Conservation (phyloP, 2,113 vertebrate species). For the Cephalopholis sonnerati region DNA sequence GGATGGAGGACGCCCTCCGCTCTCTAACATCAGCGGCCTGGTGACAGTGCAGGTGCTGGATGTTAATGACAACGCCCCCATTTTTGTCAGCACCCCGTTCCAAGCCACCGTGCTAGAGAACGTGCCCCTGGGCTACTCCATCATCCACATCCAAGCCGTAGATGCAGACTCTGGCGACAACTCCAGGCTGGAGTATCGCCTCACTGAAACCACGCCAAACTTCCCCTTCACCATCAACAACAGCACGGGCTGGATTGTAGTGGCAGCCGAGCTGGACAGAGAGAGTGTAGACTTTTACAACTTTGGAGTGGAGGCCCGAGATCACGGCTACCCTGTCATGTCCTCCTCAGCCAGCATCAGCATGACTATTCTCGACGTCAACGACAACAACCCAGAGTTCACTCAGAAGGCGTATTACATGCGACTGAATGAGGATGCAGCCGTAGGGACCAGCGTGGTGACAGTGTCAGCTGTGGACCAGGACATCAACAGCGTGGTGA, state of each 20-base stretch:
- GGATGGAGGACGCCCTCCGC: constrained; percentile 93
- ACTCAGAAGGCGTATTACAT: constrained; percentile 90
- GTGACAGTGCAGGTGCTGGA: constrained; percentile 95
- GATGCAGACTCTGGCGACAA: constrained; percentile 95
- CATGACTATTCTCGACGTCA: constrained; percentile 94
- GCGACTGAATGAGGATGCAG: constrained; percentile 94
- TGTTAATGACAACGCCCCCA: constrained; percentile 94
- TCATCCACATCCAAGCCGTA: constrained; percentile 95
- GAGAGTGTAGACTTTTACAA: constrained; percentile 94
- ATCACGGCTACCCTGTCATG: constrained; percentile 90
- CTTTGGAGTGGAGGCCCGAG: constrained; percentile 92
- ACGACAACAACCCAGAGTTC: constrained; percentile 97
- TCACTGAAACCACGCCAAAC: constrained; percentile 85
- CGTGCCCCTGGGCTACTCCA: constrained; percentile 92
- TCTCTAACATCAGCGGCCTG: constrained; percentile 95
- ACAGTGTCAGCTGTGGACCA: constrained; percentile 93
- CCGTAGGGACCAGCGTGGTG: constrained; percentile 94
- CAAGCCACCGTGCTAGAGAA: constrained; percentile 96
- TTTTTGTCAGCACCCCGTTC: constrained; percentile 97
- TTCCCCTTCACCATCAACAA: constrained; percentile 96
- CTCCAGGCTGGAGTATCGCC: constrained; percentile 89
- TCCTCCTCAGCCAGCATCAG: constrained; percentile 93
- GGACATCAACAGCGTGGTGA: constrained; percentile 94
- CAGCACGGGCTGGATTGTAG: constrained; percentile 94
- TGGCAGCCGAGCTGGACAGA: constrained; percentile 92